phyloP scores from a whole-genome alignment of 2,797 vertebrate genomes.

The Acomys russatus region DNA sequence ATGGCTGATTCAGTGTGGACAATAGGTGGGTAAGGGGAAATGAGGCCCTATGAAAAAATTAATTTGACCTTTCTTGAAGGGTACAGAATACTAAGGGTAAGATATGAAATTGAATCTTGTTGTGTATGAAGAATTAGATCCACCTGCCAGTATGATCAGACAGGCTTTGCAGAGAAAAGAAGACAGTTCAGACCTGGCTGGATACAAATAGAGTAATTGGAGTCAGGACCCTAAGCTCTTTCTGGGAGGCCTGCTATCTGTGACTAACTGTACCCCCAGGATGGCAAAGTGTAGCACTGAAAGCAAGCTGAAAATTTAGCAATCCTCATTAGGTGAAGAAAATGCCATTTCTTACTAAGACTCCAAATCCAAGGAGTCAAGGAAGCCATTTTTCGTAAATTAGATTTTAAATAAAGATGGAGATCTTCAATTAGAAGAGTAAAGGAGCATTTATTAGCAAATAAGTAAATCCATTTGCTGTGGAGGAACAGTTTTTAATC shows the following conservation, averaged over 20 bases:
- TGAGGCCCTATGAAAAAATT: not conserved
- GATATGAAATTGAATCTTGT: not conserved
- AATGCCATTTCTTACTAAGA: slow-evolving; percentile 52
- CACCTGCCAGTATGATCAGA: not conserved
- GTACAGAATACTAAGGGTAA: not conserved
- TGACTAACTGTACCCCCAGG: not conserved
- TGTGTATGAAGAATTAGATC: not conserved
- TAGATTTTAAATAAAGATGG: slow-evolving; percentile 75
- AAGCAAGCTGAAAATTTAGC: not conserved
- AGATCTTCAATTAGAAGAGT: slow-evolving; percentile 65
- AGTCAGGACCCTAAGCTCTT: not conserved
- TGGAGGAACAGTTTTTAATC: slow-evolving; percentile 63
- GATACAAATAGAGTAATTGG: not conserved
- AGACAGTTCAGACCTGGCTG: not conserved
- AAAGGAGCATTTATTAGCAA: slow-evolving; percentile 74
- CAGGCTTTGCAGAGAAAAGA: not conserved
- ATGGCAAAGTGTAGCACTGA: not conserved
- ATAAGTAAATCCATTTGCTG: slow-evolving; percentile 65
- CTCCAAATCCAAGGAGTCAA: slow-evolving; percentile 47
- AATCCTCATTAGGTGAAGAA: slow-evolving; percentile 52
- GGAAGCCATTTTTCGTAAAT: slow-evolving; percentile 58
- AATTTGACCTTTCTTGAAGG: not conserved
- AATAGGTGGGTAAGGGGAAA: not conserved
- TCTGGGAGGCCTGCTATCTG: not conserved
- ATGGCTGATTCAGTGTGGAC: not conserved